Evolutionary conservation across 2,113 vertebrate genomes (phyloP), one percentile per base, ranked within the genome.

Genomic region (Empidonax traillii): DNA sequence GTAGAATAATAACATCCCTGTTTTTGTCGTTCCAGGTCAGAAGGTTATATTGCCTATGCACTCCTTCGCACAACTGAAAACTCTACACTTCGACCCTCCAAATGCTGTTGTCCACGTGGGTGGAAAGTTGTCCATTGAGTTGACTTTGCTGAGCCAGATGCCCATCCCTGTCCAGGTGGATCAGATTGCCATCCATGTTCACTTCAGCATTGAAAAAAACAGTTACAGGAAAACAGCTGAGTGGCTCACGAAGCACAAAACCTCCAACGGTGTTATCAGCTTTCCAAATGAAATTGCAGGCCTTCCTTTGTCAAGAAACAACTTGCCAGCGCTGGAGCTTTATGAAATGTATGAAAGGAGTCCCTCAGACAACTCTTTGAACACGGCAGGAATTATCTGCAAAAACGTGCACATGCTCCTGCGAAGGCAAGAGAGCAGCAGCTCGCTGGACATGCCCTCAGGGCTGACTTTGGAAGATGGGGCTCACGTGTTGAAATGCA

Each of bases 381-480:
- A 97, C 97, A 99, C 98, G 0, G 97, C 99, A 0, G 99, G 99
- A 11, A 98, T 99, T 39, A 98, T 99, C 73, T 99, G 99, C 96
- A 99, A 98, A 87, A 99, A 99, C 6, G 98, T 98, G 13, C 99
- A 99, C 97, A 97, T 99, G 98, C 94, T 99, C 31, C 98, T 99
- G 28, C 97, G 99, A 8, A 93, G 98, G n/a, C 98, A 98, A 44
- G 99, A 99, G 90, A 98, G 98, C 93, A 63, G 82, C 94, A 92
- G 98, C 5, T 98, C 98, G 0, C 92, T 98, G 68, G 99, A 99
- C n/a, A 77, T 97, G 9, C 95, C 98, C 10, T 92, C 98, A 0
- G 87, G 98, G 12, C 35, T 99, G 27, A 85, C 97, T 10, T 65
- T 99, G 91, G 99, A 99, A 33, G 99, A 99, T 25, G 98, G 98